These are phyloP conservation scores for Ischnus inquisitorius DNA, from an alignment of 2,888 invertebrate genomes.

Conservation along the genomic window DNA sequence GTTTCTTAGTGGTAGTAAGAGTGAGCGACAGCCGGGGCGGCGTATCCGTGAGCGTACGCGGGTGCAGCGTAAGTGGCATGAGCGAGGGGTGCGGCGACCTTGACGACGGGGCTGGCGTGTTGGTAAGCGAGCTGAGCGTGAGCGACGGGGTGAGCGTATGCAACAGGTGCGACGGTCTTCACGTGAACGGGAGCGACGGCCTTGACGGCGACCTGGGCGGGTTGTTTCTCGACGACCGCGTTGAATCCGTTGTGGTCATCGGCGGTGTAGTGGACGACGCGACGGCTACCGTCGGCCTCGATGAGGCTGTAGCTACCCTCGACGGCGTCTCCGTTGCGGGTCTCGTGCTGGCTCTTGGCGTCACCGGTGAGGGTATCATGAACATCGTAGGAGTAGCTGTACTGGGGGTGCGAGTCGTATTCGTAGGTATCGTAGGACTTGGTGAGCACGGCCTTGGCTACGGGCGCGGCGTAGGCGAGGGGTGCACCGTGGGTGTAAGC, in stretches of 20 bases:
- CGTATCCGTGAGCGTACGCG: constrained; percentile 8
- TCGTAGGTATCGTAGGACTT: constrained; percentile 44
- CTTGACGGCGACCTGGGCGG: constrained; percentile 63
- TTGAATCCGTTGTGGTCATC: constrained; percentile 69
- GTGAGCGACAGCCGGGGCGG: constrained; percentile 11
- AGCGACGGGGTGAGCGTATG: constrained; percentile 34
- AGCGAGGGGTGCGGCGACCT: constrained; percentile 51
- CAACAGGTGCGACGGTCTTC: constrained; percentile 55
- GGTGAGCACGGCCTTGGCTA: constrained; percentile 52
- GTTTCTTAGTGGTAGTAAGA: constrained; percentile 60
- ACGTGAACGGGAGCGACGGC: constrained; percentile 57
- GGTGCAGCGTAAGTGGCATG: constrained; percentile 50
- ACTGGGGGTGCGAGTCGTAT: constrained; percentile 67
- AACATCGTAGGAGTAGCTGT: constrained; percentile 73
- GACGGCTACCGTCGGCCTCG: constrained; percentile 70
- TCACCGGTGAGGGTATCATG: constrained; percentile 68
- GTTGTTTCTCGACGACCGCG: constrained; percentile 69
- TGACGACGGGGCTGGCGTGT: constrained; percentile 48
- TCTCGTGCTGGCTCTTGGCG: constrained; percentile 69
- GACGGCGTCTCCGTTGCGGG: constrained; percentile 69
- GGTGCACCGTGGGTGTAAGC: constrained; percentile 59
- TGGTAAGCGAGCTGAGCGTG: constrained; percentile 34
- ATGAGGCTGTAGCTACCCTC: constrained; percentile 69
- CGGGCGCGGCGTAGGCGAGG: constrained; percentile 58
- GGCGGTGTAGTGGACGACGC: constrained; percentile 71